Conservation (phyloP, 2,888 invertebrate genomes). For the Patella depressa region DNA sequence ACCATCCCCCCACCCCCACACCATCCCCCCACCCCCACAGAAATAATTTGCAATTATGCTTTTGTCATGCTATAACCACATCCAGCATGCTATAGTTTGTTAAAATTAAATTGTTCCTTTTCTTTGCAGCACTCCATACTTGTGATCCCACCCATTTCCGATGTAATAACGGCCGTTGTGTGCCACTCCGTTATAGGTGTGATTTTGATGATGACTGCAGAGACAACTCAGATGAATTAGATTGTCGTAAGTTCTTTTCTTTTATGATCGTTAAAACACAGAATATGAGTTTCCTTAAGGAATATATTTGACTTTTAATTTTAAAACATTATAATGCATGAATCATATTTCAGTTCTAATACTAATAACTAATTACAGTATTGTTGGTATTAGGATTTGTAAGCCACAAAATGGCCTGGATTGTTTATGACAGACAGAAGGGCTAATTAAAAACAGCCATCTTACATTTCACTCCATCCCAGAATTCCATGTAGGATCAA, state of each 20-base stretch:
- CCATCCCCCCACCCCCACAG: background rate
- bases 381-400: too few species aligned
- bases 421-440: too few species aligned
- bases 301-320: too few species aligned
- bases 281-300: too few species aligned
- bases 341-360: too few species aligned
- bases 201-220: conserved; percentile 67
- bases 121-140: conserved; percentile 54
- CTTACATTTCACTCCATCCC: too few species aligned
- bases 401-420: too few species aligned
- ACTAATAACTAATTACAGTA: too few species aligned
- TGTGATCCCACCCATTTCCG: conserved; percentile 65
- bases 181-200: conserved; percentile 63
- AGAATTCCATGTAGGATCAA: too few species aligned
- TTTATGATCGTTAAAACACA: background rate
- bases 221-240: conserved; percentile 64
- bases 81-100: background rate
- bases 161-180: conserved; percentile 68
- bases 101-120: background rate
- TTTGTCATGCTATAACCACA: background rate
- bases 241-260: conserved; percentile 58
- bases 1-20: background rate
- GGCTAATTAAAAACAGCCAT: too few species aligned
- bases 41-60: background rate
- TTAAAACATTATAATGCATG: too few species aligned